Evolutionary conservation across 2,888 invertebrate genomes (phyloP), one percentile per base, ranked within the genome.

Genomic region (Aradus depressus): DNA sequence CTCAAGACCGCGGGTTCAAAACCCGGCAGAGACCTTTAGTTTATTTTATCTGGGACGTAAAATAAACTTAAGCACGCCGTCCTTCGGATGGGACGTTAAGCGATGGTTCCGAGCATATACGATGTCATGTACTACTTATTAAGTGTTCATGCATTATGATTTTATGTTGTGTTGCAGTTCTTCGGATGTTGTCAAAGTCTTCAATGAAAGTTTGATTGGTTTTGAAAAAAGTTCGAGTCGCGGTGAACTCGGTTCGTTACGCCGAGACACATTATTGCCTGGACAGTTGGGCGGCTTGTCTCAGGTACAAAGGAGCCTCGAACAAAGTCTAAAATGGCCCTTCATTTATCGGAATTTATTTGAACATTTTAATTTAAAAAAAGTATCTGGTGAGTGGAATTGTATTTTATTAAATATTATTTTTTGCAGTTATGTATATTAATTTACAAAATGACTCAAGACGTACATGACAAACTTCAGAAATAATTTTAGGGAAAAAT

Each of bases 261-360:
- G 45, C 64, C 39, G 66, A 64, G 52, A 63, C 35, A 66, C 67
- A 3, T 62, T 68, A 12, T 64, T 64, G 12, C 72, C 76, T 63
- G 65, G 69, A 37, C 66, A 70, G 28, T 71, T 80, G 50, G 77
- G 77, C 16, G 79, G 79, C 12, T 67, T 78, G 63, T 65, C 67
- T 1, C 58, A 68, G 0, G 66, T 77, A 1, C 79, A 77, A 60
- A 66, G 66, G 38, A 64, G 68, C 34, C 64, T 79, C 34, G 64
- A 70, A 57, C 69, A 74, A 59, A 72, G 74, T 5, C 67, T 80
- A 21, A 68, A 76, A 56, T 74, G 76, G 67, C 78, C 79, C 1
- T 63, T 80, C 12, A 67, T 68, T 53, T 68, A 76, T 56, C 70
- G 73, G 0, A 69, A 71, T 22, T 68, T 72, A 1, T 79, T 77